Conservation (phyloP, 2,797 vertebrate genomes). For the Geotrypetes seraphini region DNA sequence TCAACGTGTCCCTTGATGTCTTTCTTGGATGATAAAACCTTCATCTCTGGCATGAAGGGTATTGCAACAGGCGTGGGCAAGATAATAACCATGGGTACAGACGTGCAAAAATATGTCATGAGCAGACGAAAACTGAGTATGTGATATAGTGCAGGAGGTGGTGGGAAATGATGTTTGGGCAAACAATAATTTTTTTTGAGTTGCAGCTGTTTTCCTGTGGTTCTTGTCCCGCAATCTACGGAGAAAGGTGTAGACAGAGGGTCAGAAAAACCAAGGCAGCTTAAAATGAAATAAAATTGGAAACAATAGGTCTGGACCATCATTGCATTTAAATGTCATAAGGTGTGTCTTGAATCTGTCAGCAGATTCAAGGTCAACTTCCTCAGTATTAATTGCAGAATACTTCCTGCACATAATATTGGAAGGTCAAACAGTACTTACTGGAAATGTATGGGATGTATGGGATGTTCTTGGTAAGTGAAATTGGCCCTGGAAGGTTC, state of each 20-base stretch:
- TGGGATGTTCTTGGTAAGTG: no score
- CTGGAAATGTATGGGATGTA: neutral
- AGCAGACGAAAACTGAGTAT: neutral
- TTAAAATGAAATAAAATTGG: constrained; percentile 1
- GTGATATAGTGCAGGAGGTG: neutral
- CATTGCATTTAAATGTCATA: neutral
- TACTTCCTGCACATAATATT: constrained; percentile 4
- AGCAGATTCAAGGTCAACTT: neutral
- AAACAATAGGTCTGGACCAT: neutral
- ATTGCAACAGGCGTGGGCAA: no score
- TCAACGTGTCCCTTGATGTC: no score
- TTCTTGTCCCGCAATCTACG: neutral
- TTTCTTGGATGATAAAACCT: no score
- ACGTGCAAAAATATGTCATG: no score
- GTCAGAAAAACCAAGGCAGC: neutral
- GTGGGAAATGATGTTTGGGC: neutral
- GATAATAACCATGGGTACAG: no score
- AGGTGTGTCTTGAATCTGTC: neutral
- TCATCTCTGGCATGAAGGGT: no score
- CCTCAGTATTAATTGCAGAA: no score
- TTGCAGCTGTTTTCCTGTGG: neutral
- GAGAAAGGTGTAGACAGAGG: neutral
- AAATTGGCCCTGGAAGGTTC: no score
- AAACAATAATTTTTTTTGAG: neutral
- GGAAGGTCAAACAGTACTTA: neutral